A percentile compares a stretch with the other conserved stretches of the same genome.
Evolutionary conservation across 2,888 invertebrate genomes (phyloP).

Genomic region (Morpho helenor): DNA sequence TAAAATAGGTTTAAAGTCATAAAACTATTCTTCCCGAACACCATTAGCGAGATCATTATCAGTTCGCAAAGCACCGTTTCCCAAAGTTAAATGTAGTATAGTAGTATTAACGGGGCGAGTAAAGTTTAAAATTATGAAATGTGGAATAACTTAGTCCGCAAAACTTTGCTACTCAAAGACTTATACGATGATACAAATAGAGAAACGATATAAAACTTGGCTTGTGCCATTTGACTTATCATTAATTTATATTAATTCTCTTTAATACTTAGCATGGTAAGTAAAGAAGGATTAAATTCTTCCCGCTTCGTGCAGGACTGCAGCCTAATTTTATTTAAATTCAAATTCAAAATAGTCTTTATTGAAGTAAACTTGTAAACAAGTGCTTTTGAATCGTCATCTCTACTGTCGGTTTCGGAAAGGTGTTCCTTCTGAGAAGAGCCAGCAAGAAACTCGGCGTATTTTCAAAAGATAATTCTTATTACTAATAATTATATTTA

Average conservation of each 20-base stretch:
- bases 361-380: too few relatives aligned
- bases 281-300: too few relatives aligned
- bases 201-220: slow-evolving; percentile 64
- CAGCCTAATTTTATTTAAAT: too few relatives aligned
- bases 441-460: too few relatives aligned
- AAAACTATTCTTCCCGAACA: slow-evolving; percentile 7
- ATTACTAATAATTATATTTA: too few relatives aligned
- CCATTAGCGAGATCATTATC: slow-evolving; percentile 9
- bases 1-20: background rate
- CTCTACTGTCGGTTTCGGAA: too few relatives aligned
- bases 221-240: slow-evolving; percentile 73
- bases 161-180: slow-evolving; percentile 52
- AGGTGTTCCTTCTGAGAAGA: too few relatives aligned
- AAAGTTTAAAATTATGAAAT: slow-evolving; percentile 51
- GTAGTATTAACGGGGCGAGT: slow-evolving; percentile 26
- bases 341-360: too few relatives aligned
- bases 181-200: slow-evolving; percentile 57
- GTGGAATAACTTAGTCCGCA: slow-evolving; percentile 49
- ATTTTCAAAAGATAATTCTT: too few relatives aligned
- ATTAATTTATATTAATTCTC: slow-evolving; percentile 69
- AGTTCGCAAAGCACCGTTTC: slow-evolving; percentile 4
- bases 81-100: slow-evolving; percentile 7
- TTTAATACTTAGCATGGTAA: background rate
- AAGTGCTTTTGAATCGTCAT: too few relatives aligned
- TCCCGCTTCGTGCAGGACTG: too few relatives aligned